These are phyloP conservation scores for Patiria miniata DNA, from an alignment of 35 echinoderm and acorn worm species.

Conservation along the genomic window DNA sequence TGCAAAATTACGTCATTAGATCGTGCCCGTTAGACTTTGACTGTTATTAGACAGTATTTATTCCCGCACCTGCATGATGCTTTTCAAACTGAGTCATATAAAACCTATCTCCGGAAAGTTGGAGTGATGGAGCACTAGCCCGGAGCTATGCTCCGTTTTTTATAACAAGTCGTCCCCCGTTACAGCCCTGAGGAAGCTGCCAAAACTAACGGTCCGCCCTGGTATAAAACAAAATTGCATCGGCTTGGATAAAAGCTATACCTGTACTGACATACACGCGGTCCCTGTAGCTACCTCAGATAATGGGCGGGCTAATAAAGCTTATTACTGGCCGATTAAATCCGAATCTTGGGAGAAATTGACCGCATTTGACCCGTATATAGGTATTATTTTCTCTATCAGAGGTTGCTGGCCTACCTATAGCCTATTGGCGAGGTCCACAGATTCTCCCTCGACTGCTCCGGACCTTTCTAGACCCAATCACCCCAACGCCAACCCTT, in stretches of 20 bases:
- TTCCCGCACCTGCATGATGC: no score
- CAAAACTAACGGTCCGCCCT: background rate
- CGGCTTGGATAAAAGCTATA: background rate
- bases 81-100: no score
- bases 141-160: background rate
- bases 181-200: background rate
- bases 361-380: slow-evolving; percentile 13
- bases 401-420: background rate
- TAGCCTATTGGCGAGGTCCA: no score
- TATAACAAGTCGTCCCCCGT: background rate
- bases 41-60: no score
- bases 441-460: no score
- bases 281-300: background rate
- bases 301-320: background rate
- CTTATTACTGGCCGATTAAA: background rate
- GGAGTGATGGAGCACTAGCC: slow-evolving; percentile 13
- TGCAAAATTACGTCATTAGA: no score
- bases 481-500: no score
- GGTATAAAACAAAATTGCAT: background rate
- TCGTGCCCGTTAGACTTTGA: no score
- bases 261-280: background rate
- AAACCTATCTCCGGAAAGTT: background rate
- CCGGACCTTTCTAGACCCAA: no score
- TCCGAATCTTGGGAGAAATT: slow-evolving; percentile 8
- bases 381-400: background rate